phyloP scores from a whole-genome alignment of 1,140 invertebrate species.

The Zaprionus vittiger region DNA sequence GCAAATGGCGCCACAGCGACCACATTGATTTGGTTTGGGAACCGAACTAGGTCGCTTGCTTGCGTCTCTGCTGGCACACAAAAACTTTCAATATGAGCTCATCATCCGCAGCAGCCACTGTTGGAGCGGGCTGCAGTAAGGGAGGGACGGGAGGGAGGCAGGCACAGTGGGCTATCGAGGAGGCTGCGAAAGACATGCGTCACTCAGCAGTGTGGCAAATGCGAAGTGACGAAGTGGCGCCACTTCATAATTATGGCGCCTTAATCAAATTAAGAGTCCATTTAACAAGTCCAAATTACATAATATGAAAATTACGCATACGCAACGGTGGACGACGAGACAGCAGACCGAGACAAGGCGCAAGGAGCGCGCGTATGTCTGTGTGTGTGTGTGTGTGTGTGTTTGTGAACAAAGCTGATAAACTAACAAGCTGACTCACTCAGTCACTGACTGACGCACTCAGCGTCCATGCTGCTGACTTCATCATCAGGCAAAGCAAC shows the following conservation, averaged over 20 bases:
- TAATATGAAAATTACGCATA: slow-evolving; percentile 80
- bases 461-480: slow-evolving; percentile 52
- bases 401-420: slow-evolving; percentile 54
- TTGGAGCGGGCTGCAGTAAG: neutral
- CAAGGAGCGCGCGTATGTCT: slow-evolving; percentile 14
- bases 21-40: slow-evolving; percentile 76
- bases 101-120: slow-evolving; percentile 46
- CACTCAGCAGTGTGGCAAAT: slow-evolving; percentile 45
- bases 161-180: slow-evolving; percentile 26
- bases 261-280: slow-evolving; percentile 80
- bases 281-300: slow-evolving; percentile 74
- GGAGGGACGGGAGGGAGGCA: too few relatives aligned
- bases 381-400: slow-evolving; percentile 1
- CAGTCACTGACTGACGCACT: slow-evolving; percentile 19
- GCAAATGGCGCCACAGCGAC: slow-evolving; percentile 76
- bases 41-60: slow-evolving; percentile 66
- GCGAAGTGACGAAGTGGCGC: slow-evolving; percentile 25
- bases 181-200: slow-evolving; percentile 68
- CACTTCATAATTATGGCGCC: slow-evolving; percentile 69
- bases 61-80: slow-evolving; percentile 38
- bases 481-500: slow-evolving; percentile 56
- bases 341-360: slow-evolving; percentile 23
- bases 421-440: slow-evolving; percentile 55
- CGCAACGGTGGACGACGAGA: slow-evolving; percentile 45
- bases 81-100: slow-evolving; percentile 80